These are phyloP conservation scores for Misgurnus mizolepis DNA, from an alignment of 2,113 vertebrate genomes.

Conservation along the genomic window DNA sequence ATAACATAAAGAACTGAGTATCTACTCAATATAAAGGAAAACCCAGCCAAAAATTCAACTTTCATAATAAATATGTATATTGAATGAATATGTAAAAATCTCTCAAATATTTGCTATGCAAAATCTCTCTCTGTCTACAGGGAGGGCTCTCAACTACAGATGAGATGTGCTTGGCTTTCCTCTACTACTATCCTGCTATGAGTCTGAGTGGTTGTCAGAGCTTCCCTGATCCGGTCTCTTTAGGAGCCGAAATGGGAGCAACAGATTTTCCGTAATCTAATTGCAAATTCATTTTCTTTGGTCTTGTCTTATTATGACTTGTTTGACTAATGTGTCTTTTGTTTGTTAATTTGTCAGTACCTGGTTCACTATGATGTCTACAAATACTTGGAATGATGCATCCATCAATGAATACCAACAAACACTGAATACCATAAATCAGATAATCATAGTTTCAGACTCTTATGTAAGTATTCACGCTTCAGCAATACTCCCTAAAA, in stretches of 20 bases:
- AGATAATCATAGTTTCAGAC: background rate
- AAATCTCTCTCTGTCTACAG: slow-evolving; percentile 60
- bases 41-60: no score
- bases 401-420: slow-evolving; percentile 58
- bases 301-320: background rate
- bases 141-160: slow-evolving; percentile 74
- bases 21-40: no score
- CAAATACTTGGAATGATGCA: slow-evolving; percentile 18
- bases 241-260: slow-evolving; percentile 45
- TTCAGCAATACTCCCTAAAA: background rate
- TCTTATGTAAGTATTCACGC: slow-evolving; percentile 53
- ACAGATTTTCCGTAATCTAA: slow-evolving; percentile 45
- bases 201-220: slow-evolving; percentile 72
- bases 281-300: background rate
- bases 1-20: no score
- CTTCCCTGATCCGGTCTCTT: slow-evolving; percentile 57
- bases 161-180: slow-evolving; percentile 84
- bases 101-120: no score
- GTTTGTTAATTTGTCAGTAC: slow-evolving; percentile 23
- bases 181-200: slow-evolving; percentile 79
- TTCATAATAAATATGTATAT: no score
- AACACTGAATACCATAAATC: slow-evolving; percentile 56
- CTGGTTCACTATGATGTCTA: background rate
- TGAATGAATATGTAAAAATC: no score
- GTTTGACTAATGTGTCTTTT: background rate